Conservation (phyloP, 1,140 invertebrate genomes). For the Nebria ingens region DNA sequence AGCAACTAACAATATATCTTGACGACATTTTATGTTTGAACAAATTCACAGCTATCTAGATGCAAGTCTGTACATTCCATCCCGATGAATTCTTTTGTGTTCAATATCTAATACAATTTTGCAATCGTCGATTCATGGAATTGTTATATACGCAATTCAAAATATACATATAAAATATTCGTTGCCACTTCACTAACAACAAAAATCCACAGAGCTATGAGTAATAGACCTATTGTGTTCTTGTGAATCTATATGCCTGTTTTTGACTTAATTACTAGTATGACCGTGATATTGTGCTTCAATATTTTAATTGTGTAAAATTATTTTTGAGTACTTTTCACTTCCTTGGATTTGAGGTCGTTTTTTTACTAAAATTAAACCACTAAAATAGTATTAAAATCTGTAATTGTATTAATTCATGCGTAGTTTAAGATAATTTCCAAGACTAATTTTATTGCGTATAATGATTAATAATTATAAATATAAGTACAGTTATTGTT, state of each 20-base stretch:
- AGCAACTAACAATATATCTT: not conserved
- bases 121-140: slow-evolving; percentile 1
- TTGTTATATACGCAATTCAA: not conserved
- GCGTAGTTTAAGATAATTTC: not conserved
- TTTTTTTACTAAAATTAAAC: not conserved
- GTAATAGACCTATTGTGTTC: not conserved
- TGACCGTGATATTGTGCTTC: slow-evolving; percentile 4
- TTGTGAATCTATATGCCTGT: not conserved
- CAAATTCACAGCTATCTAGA: not conserved
- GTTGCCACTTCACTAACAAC: not conserved
- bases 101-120: not conserved
- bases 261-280: not conserved
- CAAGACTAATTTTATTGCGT: not conserved
- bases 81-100: not conserved
- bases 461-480: not conserved
- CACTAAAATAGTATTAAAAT: not conserved
- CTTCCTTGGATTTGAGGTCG: not conserved
- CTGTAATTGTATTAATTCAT: not conserved
- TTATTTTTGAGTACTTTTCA: not conserved
- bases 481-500: not conserved
- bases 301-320: not conserved
- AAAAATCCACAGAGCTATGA: not conserved
- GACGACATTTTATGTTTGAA: not conserved
- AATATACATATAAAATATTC: not conserved
- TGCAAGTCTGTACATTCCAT: too few species aligned